Base-by-base conservation (phyloP, 2,797 vertebrate genomes). In the Lycodopsis pacificus region DNA sequence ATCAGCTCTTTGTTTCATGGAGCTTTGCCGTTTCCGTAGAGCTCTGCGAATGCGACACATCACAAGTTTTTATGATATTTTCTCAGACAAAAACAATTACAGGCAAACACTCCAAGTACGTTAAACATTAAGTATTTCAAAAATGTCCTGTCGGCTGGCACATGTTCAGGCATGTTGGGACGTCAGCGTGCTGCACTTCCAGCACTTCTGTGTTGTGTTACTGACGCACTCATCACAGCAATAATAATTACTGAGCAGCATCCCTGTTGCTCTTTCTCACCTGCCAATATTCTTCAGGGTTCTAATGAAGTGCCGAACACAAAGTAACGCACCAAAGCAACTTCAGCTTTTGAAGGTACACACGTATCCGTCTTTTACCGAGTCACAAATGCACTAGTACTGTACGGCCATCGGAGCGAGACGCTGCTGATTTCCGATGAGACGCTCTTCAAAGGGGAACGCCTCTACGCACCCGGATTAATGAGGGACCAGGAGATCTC, bases 381-480 rank as follows among this genome's bases (percentile, higher is more conserved):
- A 78, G 57, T 32, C 27, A 66, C 70, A 78, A 68, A 66, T 59
- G 40, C 65, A 4, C 15, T 53, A 66, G 65, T 76, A 67, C 54
- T 74, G 73, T 25, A 7, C 22, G 22, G 22, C 8, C 63, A 64
- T n/a, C 19, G 13, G 19, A 20, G 73, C 30, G 81, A 89, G 84
- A 86, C 82, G 19, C 76, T 27, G 80, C 76, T 81, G 89, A 91
- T 89, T 92, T 87, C 71, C 87, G 88, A 86, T 74, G 88, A 90
- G 82, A 85, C 63, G 75, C 83, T 86, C 86, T 93, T 94, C 92
- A 94, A 94, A 93, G 89, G 80, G 56, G 79, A 81, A 54, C 22
- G 66, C 81, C 81, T 76, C 81, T 61, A 44, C 81, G 83, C 86
- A 77, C 83, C 83, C 79, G 80, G 85, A 86, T 92, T 94, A 93